Evolutionary conservation across 2,888 invertebrate genomes (phyloP), one percentile per base, ranked within the genome.

Genomic region (Dicycla oo): DNA sequence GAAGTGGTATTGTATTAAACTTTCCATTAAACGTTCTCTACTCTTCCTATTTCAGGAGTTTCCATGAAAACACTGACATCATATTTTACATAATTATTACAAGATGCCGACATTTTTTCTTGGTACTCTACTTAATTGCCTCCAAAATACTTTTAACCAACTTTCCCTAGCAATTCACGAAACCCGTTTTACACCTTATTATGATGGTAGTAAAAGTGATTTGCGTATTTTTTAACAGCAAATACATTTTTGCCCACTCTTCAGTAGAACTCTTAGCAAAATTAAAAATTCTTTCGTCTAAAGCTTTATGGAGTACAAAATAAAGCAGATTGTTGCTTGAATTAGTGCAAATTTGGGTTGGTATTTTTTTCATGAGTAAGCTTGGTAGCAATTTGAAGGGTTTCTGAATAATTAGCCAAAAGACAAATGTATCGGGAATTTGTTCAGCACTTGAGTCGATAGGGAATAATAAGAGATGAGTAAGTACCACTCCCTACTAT

Each of bases 11-110:
- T 74, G 69, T 56, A 49, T 56, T 66, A 53, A 64, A 75, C 49
- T 18, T n/a, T n/a, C n/a, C n/a, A n/a, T n/a, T n/a, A n/a, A n/a
- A n/a, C n/a, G n/a, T n/a, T n/a, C n/a, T n/a, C n/a, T 71, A 58
- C 64, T 69, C 45, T 68, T 71, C 67, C 62, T 68, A 38, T 73
- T 69, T 69, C 68, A 82, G 54, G 70, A 65, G 43, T 69, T 75
- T 69, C 45, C 47, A 38, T 58, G n/a, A 64, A 82, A 84, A 84
- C 64, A 76, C 83, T 72, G 80, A 76, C 83, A 72, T 84, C 67
- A 82, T 76, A 76, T 84, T 83, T 84, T 80, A 68, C 73, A 77
- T 80, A 86, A 77, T 84, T 86, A 84, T 81, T 73, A 86, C 75
- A 75, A 80, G 82, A 80, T 84, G 78, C 75, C 68, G 75, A 73